phyloP scores from a whole-genome alignment of 2,113 vertebrate species.

The Periophthalmodon schlosseri region DNA sequence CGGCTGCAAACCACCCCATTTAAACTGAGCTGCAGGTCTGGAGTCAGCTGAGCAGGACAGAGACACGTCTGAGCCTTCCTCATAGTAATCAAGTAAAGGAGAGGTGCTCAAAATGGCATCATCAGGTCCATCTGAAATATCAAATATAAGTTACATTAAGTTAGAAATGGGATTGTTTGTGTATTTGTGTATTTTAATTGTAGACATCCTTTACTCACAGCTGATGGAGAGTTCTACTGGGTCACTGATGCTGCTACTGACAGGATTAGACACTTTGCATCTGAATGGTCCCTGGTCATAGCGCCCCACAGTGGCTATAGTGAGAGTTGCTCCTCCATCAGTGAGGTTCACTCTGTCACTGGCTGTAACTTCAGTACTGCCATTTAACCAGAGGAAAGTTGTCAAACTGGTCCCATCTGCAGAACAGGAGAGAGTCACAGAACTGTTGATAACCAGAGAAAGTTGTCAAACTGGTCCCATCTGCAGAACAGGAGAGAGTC shows the following conservation, averaged over 20 bases:
- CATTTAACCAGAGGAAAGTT: constrained; percentile 59
- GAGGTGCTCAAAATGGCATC: not conserved
- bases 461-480: constrained; percentile 40
- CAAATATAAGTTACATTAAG: too few species aligned
- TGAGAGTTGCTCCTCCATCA: constrained; percentile 26
- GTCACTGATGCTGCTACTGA: constrained; percentile 21
- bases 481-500: constrained; percentile 45
- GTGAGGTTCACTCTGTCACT: constrained; percentile 55
- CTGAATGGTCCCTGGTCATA: constrained; percentile 43
- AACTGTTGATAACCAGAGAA: constrained; percentile 45
- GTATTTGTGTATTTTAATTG: too few species aligned
- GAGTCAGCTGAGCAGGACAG: constrained; percentile 59
- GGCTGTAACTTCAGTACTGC: constrained; percentile 51
- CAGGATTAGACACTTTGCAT: constrained; percentile 22
- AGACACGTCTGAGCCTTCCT: constrained; percentile 33
- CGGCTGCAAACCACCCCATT: too few species aligned
- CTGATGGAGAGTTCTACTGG: constrained; percentile 19
- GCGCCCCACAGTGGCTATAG: constrained; percentile 42
- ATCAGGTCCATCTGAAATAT: constrained; percentile 50
- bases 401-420: constrained; percentile 44
- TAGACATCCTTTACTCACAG: constrained; percentile 26
- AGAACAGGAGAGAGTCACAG: constrained; percentile 39
- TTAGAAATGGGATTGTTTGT: too few species aligned
- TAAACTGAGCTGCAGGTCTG: constrained; percentile 44
- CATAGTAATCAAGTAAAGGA: not conserved